phyloP scores from a whole-genome alignment of 2,113 vertebrate genomes.

The Seriola rivoliana region DNA sequence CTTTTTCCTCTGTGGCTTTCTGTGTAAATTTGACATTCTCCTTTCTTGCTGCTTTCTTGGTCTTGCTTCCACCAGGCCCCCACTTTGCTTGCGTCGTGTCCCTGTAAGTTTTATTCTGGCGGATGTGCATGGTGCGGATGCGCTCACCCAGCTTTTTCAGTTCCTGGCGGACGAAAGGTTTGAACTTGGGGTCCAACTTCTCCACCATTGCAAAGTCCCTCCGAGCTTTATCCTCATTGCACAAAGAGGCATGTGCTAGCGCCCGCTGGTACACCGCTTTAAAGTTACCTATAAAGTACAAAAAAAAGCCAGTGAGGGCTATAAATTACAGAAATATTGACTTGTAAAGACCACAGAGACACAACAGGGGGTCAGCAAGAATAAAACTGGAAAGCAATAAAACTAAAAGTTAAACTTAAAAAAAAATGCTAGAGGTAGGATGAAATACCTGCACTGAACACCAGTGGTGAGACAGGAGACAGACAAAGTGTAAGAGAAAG shows the following conservation, averaged over 20 bases:
- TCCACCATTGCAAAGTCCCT: conserved; percentile 81
- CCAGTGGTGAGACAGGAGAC: conserved; percentile 7
- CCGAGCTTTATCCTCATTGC: conserved; percentile 82
- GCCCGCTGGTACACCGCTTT: conserved; percentile 89
- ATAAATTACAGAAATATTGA: conserved; percentile 13
- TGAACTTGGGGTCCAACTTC: conserved; percentile 84
- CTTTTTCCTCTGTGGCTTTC: conserved; percentile 36
- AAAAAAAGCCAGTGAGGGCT: conserved; percentile 11
- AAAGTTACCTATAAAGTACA: conserved; percentile 82
- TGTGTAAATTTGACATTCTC: conserved; percentile 48
- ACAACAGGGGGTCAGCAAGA: background rate
- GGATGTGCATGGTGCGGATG: conserved; percentile 77
- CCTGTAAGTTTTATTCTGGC: conserved; percentile 86
- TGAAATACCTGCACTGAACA: conserved; percentile 2
- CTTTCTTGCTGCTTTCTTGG: conserved; percentile 26
- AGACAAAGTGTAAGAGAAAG: background rate
- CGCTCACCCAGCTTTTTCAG: conserved; percentile 84
- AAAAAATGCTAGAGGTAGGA: background rate
- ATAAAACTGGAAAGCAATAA: background rate
- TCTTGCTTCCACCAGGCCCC: conserved; percentile 65
- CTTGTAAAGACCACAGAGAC: background rate
- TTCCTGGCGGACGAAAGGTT: conserved; percentile 81
- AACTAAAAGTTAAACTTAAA: background rate
- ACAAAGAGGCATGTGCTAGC: conserved; percentile 84
- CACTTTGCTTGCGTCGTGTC: conserved; percentile 75